Evolutionary conservation across 2,888 invertebrate genomes (phyloP).

Genomic region (Lissonota sp.): DNA sequence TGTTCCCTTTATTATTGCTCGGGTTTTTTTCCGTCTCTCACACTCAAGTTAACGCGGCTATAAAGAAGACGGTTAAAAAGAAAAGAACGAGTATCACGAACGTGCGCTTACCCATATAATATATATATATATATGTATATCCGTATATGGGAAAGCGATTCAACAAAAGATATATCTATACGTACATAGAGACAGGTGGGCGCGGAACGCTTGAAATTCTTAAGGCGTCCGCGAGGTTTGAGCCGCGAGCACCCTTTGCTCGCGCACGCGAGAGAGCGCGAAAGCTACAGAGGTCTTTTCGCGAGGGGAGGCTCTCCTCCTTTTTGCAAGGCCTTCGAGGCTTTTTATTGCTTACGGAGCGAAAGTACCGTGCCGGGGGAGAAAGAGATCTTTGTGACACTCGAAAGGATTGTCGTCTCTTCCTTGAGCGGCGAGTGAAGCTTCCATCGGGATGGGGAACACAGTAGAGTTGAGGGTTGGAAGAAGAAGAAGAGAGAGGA

Average conservation of each 20-base stretch:
- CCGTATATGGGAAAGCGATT: conserved; percentile 7
- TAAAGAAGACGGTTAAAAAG: conserved; percentile 21
- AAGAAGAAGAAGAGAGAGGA: conserved; percentile 1
- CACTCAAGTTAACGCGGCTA: background rate
- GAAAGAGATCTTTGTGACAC: conserved; percentile 48
- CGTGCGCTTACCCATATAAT: conserved; percentile 18
- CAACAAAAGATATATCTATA: no score
- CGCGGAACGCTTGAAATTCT: conserved; percentile 48
- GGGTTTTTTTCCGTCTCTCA: conserved; percentile 15
- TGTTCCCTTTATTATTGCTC: conserved; percentile 5
- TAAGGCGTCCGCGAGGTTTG: conserved; percentile 23
- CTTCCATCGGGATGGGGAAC: conserved; percentile 2
- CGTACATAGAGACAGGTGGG: no score
- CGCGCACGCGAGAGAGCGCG: background rate
- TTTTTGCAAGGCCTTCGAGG: background rate
- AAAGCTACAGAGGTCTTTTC: conserved; percentile 24
- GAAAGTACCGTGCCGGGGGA: conserved; percentile 29
- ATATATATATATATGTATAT: conserved; percentile 15
- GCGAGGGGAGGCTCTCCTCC: background rate
- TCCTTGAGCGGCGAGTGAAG: conserved; percentile 25
- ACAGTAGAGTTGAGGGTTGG: background rate
- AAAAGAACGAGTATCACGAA: conserved; percentile 9
- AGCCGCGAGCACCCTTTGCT: conserved; percentile 24
- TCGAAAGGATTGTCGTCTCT: conserved; percentile 60
- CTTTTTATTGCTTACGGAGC: conserved; percentile 52